A percentile compares a stretch with the other conserved stretches of the same genome.
Conservation (phyloP, 2,113 vertebrate species). For the Dasyornis broadbenti region DNA sequence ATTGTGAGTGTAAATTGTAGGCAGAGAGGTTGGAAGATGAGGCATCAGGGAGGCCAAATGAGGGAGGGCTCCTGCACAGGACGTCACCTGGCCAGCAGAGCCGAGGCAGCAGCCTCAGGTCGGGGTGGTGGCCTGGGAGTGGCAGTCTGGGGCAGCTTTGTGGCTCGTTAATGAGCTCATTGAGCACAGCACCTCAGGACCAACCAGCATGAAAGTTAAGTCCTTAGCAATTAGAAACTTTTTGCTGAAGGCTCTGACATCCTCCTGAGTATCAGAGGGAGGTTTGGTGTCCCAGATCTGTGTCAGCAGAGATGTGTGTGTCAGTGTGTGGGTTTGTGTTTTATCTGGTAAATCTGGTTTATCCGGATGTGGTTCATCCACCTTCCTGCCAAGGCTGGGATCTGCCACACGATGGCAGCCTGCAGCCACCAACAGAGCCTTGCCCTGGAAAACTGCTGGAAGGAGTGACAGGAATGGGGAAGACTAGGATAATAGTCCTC, state of each 20-base stretch:
- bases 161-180: neutral
- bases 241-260: neutral
- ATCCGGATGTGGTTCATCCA: neutral
- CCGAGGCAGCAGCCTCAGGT: fast-evolving
- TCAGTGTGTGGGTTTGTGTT: neutral
- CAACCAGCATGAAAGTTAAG: neutral
- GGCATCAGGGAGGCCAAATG: fast-evolving
- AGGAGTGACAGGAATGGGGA: neutral
- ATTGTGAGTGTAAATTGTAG: neutral
- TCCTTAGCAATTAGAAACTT: neutral
- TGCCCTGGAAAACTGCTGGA: neutral
- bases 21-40: neutral
- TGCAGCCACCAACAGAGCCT: neutral
- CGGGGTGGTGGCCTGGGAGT: neutral
- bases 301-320: neutral
- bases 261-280: neutral
- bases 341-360: neutral
- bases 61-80: neutral
- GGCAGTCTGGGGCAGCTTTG: neutral
- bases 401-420: conserved; percentile 70
- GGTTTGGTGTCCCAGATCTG: neutral
- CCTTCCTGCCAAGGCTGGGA: neutral
- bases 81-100: neutral
- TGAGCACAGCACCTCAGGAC: neutral
- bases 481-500: neutral